phyloP scores from a whole-genome alignment of 2,888 invertebrate genomes.

The Griposia aprilina region DNA sequence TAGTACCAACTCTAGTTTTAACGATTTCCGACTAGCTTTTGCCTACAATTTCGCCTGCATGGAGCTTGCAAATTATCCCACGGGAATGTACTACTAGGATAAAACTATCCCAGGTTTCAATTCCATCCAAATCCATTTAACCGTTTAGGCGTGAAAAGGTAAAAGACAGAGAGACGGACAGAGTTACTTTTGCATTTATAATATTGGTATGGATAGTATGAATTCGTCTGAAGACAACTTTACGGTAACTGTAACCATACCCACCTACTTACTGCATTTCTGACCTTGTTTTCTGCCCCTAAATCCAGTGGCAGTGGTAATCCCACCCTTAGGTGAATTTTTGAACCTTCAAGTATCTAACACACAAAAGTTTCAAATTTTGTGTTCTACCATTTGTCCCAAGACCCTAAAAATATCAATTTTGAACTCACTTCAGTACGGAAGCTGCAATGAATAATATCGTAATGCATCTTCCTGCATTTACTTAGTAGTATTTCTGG shows the following conservation, averaged over 20 bases:
- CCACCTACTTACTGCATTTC: not conserved
- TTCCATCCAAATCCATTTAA: too few species aligned
- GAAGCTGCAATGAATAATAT: constrained; percentile 29
- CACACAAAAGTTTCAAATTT: constrained; percentile 1
- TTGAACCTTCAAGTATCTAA: not conserved
- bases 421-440: not conserved
- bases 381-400: not conserved
- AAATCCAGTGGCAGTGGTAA: not conserved
- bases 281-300: not conserved
- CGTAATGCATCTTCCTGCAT: constrained; percentile 24
- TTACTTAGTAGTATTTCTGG: constrained; percentile 34
- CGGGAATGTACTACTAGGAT: too few species aligned
- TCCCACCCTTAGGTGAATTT: not conserved
- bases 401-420: not conserved
- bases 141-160: too few species aligned
- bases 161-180: too few species aligned
- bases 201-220: too few species aligned
- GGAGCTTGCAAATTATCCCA: too few species aligned
- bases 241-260: not conserved
- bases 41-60: too few species aligned
- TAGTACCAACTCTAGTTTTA: too few species aligned
- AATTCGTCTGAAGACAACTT: not conserved
- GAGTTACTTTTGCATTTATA: too few species aligned
- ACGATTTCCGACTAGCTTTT: too few species aligned
- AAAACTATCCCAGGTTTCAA: too few species aligned